Evolutionary conservation across 2,797 vertebrate genomes (phyloP), one percentile per base, ranked within the genome.

Genomic region (Botia almorhae): DNA sequence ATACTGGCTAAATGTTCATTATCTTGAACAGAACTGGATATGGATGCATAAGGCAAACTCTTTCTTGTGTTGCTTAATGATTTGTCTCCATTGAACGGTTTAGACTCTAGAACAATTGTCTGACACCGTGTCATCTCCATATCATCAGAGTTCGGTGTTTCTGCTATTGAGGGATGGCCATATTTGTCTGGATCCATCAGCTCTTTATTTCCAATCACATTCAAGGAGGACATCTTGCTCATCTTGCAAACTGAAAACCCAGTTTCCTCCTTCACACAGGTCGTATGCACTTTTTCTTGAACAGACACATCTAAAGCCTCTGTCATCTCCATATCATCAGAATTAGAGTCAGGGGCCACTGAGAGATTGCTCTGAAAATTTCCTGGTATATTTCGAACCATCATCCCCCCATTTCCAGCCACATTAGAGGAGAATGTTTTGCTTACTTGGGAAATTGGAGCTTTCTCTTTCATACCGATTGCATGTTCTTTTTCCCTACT

Each of bases 71-170:
- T 70, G 14, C 17, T 21, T 1, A 72, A 70, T 19, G 68, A 7
- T 33, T 76, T 74, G 17, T 74, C 36, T 55, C 7, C 69, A 29
- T 5, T 67, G 48, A 8, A 69, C 74, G 53, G 74, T 80, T 88
- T 89, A 79, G 85, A 82, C 56, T 92, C 84, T 17, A 90, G 89
- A 43, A 88, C 80, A 87, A 89, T 76, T 75, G 89, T 91, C n/a
- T 92, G 89, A 69, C 88, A 90, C 65, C 70, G 87, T 17, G 90
- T 92, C 56, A 92, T 84, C 81, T 92, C 91, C 85, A 92, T 83
- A 68, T 91, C 90, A 88, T 73, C 29, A 21, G 14, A 39, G 71
- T 39, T 64, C 39, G 46, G 14, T 39, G 23, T 12, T 7, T 33
- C 48, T 2, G 48, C 69, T 29, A 65, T 36, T 2, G 55, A 70